Percentiles rank a stretch among this genome's conserved stretches.
Evolutionary conservation across 2,797 vertebrate genomes (phyloP).

Genomic region (Ateles fusciceps): DNA sequence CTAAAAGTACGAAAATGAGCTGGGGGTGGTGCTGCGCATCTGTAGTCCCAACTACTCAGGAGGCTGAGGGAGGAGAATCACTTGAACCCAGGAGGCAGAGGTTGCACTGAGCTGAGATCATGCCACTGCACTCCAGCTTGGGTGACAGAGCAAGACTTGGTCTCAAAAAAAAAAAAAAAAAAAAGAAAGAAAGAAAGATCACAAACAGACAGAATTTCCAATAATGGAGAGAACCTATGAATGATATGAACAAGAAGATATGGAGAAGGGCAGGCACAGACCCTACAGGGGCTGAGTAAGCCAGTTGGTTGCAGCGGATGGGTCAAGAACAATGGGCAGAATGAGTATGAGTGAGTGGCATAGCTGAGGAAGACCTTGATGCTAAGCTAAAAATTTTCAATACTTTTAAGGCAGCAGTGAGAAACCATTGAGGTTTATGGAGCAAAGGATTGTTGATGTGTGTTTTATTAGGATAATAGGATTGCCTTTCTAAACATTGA

Average conservation of each 20-base stretch:
- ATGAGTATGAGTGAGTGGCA: background rate
- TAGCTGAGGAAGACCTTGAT: background rate
- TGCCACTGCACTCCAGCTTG: background rate
- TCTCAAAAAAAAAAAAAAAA: no score
- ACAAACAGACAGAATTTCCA: background rate
- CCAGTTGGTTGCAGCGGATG: background rate
- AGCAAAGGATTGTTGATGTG: background rate
- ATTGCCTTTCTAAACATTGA: background rate
- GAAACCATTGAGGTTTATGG: background rate
- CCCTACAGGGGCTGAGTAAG: background rate
- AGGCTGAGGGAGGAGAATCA: background rate
- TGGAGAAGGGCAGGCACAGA: background rate
- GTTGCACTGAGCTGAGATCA: background rate
- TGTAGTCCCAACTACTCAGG: background rate
- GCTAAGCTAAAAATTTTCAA: background rate
- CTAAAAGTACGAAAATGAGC: background rate
- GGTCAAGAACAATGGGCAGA: background rate
- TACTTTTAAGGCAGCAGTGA: background rate
- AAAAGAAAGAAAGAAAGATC: background rate
- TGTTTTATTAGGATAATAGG: background rate
- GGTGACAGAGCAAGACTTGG: background rate
- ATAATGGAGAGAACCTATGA: background rate
- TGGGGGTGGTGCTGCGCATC: background rate
- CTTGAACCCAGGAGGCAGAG: background rate
- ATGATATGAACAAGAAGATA: background rate